Evolutionary conservation across 2,113 vertebrate genomes (phyloP), one percentile per base, ranked within the genome.

Genomic region (Carassius auratus): DNA sequence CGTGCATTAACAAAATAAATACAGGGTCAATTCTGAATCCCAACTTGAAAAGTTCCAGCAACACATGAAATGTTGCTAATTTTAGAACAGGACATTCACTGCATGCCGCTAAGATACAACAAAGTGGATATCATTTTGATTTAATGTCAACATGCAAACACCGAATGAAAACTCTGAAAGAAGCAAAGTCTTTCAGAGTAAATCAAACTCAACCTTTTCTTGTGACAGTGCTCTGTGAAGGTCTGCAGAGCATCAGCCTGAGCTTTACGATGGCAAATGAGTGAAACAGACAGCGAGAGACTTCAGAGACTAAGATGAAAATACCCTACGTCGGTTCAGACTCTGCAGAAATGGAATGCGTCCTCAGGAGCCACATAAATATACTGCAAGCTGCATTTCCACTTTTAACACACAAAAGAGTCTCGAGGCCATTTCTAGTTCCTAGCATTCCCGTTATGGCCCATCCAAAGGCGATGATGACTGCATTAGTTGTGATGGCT

Each of bases 331-430:
- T 88, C 81, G 84, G 76, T 84, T 85, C 66, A 84, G 83, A 62
- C 36, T 73, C 55, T 79, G 77, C 50, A 85, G 81, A 48, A 85
- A 59, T 61, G 82, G 86, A 88, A 88, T 86, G 80, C 26, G 12
- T 87, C 76, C 86, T 84, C 87, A 71, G 38, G 85, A 81, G 84
- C 77, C 76, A 62, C 81, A 76, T 80, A 84, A 88, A 78, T 80
- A 71, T 26, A 73, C 85, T 45, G 48, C 61, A 76, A 77, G 85
- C 81, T 81, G 69, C 6, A 68, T 42, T 62, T 88, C 57, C 48
- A 33, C 55, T 69, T 83, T 42, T 38, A 85, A 83, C 75, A 55
- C 55, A 23, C 76, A 83, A 57, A 68, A 76, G 74, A 68, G 15
- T 33, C 52, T 76, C 57, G 0, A 19, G 14, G 57, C 76, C 57